These are phyloP conservation scores for Bettongia penicillata DNA, from an alignment of 2,113 vertebrate genomes.

Conservation along the genomic window DNA sequence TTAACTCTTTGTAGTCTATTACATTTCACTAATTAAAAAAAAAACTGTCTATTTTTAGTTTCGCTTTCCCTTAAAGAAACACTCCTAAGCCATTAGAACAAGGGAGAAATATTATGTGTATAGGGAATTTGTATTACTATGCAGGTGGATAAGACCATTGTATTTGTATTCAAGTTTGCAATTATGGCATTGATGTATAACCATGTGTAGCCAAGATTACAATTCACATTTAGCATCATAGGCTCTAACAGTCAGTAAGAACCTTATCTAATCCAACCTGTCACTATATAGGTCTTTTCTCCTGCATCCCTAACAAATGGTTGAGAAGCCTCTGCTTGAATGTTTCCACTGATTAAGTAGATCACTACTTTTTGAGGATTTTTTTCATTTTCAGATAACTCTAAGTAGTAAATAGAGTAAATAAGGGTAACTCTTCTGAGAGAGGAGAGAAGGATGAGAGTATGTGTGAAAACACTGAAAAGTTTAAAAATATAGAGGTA, in stretches of 20 bases:
- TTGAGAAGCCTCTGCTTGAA: not conserved
- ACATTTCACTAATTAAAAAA: not conserved
- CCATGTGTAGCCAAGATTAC: too few species aligned
- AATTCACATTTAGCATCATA: not conserved
- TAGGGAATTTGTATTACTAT: fast-evolving
- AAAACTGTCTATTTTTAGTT: not conserved
- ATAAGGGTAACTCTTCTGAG: not conserved
- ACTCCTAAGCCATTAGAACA: not conserved
- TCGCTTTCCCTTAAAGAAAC: not conserved
- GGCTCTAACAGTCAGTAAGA: not conserved
- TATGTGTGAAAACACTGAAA: not conserved
- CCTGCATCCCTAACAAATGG: not conserved
- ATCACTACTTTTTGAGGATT: not conserved
- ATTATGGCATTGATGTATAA: not conserved
- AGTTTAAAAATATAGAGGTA: not conserved
- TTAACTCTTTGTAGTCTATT: not conserved
- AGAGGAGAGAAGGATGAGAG: not conserved
- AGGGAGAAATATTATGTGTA: too few species aligned
- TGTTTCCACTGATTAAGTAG: not conserved
- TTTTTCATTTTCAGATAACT: not conserved
- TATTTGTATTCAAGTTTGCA: not conserved
- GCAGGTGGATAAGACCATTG: not conserved
- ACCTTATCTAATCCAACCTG: not conserved
- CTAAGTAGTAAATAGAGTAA: not conserved
- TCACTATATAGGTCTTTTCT: not conserved